Conservation (phyloP, 2,113 vertebrate species). For the Grammomys dolichurus region DNA sequence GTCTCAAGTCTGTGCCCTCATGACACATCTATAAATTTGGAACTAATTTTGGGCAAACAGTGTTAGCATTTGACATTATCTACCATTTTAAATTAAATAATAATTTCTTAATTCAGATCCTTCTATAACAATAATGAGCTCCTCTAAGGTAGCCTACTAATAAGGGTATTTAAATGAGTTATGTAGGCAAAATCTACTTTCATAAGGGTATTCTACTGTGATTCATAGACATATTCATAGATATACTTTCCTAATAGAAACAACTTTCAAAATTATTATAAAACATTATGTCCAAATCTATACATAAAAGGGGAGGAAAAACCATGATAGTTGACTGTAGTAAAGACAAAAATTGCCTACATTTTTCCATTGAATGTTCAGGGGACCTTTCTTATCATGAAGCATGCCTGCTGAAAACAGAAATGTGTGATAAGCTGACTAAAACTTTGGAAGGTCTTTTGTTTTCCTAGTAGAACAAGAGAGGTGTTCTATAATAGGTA, state of each 20-base stretch:
- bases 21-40: fast-evolving
- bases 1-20: fast-evolving
- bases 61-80: not conserved
- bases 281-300: constrained; percentile 12
- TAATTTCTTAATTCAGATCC: not conserved
- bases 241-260: not conserved
- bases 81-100: not conserved
- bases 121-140: not conserved
- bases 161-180: not conserved
- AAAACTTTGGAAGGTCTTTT: not conserved
- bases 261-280: not conserved
- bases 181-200: not conserved
- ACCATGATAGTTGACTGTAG: not conserved
- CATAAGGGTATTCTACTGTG: not conserved
- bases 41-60: not conserved
- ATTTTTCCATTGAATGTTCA: not conserved
- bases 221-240: not conserved
- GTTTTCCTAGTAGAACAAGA: not conserved
- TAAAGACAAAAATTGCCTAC: not conserved
- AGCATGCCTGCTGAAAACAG: not conserved
- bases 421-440: not conserved
- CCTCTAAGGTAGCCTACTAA: not conserved
- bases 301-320: not conserved
- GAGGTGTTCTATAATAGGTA: not conserved
- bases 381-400: not conserved